phyloP scores from a whole-genome alignment of 2,113 vertebrate genomes.

The Nipponia nippon region DNA sequence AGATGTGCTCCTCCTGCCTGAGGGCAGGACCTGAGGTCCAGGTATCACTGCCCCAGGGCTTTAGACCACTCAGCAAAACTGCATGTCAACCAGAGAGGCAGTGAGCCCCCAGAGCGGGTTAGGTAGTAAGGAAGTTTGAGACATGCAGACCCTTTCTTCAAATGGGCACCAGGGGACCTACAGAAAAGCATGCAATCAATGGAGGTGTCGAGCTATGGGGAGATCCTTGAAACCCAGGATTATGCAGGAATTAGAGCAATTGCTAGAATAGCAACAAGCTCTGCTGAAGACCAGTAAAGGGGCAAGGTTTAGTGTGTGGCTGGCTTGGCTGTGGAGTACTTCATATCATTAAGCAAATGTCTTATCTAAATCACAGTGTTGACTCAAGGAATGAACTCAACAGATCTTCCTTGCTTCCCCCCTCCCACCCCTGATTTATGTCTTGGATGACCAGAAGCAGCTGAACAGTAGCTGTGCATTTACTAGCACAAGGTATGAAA shows the following conservation, averaged over 20 bases:
- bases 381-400: background rate
- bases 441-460: background rate
- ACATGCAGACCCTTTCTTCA: background rate
- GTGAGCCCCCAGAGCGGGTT: accelerated
- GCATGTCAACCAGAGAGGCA: background rate
- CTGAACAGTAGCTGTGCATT: background rate
- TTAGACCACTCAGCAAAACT: background rate
- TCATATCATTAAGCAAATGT: background rate
- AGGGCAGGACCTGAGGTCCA: background rate
- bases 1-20: background rate
- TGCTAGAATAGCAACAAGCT: background rate
- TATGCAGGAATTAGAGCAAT: background rate
- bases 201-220: background rate
- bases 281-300: background rate
- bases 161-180: background rate
- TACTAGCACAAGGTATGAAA: background rate
- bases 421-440: accelerated
- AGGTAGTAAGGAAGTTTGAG: background rate
- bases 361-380: background rate
- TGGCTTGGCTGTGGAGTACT: background rate
- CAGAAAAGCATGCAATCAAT: background rate
- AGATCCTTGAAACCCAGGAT: background rate
- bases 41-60: background rate
- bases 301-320: background rate
- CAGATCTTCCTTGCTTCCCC: background rate